Conservation (phyloP, 2,888 invertebrate genomes). For the Thelaira solivaga region DNA sequence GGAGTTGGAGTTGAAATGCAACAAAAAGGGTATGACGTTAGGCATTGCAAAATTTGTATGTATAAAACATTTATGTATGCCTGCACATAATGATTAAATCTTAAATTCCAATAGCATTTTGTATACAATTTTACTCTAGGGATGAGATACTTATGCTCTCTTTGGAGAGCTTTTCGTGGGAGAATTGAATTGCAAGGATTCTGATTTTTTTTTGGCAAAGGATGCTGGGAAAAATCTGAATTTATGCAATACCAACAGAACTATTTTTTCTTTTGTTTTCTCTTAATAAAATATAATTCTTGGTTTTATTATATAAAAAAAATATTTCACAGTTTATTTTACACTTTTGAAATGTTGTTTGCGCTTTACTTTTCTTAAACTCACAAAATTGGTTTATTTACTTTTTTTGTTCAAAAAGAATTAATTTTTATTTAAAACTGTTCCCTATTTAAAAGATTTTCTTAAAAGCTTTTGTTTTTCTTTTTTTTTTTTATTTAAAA, state of each 20-base stretch:
- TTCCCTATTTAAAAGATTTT: constrained; percentile 30
- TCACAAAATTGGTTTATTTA: constrained; percentile 40
- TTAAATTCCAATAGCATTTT: not conserved
- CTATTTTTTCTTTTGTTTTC: too few relatives aligned
- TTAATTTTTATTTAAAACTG: constrained; percentile 17
- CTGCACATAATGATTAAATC: not conserved
- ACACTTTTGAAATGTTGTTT: constrained; percentile 39
- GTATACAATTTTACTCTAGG: not conserved
- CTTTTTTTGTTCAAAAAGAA: not conserved
- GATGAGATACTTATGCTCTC: not conserved
- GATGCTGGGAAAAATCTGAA: constrained; percentile 28
- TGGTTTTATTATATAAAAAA: not conserved
- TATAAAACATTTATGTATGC: not conserved
- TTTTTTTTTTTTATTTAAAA: constrained; percentile 25
- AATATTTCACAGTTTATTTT: constrained; percentile 57
- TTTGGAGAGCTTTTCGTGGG: constrained; percentile 28
- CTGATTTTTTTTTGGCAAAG: not conserved
- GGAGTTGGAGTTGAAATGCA: not conserved
- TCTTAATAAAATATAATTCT: not conserved
- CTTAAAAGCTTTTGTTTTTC: constrained; percentile 35
- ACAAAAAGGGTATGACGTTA: not conserved
- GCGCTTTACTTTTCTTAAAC: constrained; percentile 6
- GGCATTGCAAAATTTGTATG: not conserved
- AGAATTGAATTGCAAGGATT: constrained; percentile 36
- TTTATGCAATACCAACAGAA: constrained; percentile 52